These are phyloP conservation scores for Caenorhabditis sp. DNA, from an alignment of 2,888 invertebrate species.

Conservation along the genomic window DNA sequence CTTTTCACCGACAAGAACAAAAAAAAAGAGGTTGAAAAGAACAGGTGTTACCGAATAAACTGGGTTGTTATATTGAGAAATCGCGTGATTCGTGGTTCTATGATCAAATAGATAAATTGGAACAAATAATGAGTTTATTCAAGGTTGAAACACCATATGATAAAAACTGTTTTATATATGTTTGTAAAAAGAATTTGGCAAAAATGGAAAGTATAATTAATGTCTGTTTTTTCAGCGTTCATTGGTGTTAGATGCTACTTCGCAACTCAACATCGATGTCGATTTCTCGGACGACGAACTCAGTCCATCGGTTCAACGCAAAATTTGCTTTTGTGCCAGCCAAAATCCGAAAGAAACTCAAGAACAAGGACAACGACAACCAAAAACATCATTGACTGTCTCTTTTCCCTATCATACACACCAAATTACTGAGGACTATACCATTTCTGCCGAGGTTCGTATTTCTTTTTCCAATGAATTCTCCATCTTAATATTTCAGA, in stretches of 20 bases:
- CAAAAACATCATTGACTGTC: constrained; percentile 38
- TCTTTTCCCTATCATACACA: constrained; percentile 61
- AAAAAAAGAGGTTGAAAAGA: neutral
- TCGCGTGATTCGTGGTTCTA: neutral
- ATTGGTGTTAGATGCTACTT: constrained; percentile 61
- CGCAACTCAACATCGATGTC: constrained; percentile 54
- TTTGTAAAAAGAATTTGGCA: neutral
- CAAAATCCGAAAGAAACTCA: constrained; percentile 55
- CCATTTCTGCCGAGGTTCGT: constrained; percentile 62
- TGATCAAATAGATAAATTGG: neutral
- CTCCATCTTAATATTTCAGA: constrained; percentile 73
- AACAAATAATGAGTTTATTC: neutral
- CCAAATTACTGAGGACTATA: constrained; percentile 70
- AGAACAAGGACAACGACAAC: constrained; percentile 50
- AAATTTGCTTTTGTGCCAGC: constrained; percentile 63
- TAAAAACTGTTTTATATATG: neutral
- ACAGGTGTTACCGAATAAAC: neutral
- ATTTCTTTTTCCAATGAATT: neutral
- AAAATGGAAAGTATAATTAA: neutral
- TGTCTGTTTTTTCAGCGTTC: constrained; percentile 50
- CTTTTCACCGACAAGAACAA: neutral
- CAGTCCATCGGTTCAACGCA: constrained; percentile 45
- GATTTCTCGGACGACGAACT: constrained; percentile 56
- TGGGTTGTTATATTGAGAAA: neutral
- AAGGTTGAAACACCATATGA: too few relatives aligned